phyloP scores from a whole-genome alignment of 2,797 vertebrate genomes.

The Cynodonichthys magdalenae region DNA sequence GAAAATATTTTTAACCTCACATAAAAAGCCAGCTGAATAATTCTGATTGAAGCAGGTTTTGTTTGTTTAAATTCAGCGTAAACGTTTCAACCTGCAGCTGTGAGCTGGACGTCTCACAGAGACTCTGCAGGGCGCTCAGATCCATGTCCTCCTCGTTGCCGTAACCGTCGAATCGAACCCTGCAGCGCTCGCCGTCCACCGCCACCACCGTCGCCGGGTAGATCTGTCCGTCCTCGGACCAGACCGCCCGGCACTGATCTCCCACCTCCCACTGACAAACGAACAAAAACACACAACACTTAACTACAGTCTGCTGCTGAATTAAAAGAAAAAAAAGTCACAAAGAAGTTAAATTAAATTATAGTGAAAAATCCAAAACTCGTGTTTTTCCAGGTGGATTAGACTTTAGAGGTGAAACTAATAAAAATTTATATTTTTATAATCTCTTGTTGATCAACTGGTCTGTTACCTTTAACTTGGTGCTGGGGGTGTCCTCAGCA shows the following conservation, averaged over 20 bases:
- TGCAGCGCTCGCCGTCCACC: constrained; percentile 45
- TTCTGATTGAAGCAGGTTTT: not conserved
- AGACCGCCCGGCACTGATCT: constrained; percentile 47
- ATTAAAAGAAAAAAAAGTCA: too few species aligned
- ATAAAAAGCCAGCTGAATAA: not conserved
- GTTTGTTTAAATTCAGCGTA: not conserved
- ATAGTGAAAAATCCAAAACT: too few species aligned
- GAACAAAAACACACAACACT: not conserved
- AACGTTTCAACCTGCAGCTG: not conserved
- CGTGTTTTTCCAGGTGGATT: too few species aligned
- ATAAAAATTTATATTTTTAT: too few species aligned
- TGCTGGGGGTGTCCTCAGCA: not conserved
- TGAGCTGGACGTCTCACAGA: not conserved
- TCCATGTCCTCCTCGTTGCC: constrained; percentile 65
- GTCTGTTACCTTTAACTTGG: constrained; percentile 13
- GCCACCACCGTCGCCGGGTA: constrained; percentile 57
- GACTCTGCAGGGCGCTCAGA: constrained; percentile 42
- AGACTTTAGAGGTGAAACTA: too few species aligned
- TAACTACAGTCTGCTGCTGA: too few species aligned
- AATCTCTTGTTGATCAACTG: too few species aligned
- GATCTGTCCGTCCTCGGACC: constrained; percentile 59
- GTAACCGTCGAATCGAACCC: constrained; percentile 55
- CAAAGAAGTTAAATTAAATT: too few species aligned
- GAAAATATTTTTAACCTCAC: too few species aligned
- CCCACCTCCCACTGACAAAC: constrained; percentile 59